These are phyloP conservation scores for Xenus cinereus DNA, from an alignment of 2,113 vertebrate genomes.

Conservation along the genomic window DNA sequence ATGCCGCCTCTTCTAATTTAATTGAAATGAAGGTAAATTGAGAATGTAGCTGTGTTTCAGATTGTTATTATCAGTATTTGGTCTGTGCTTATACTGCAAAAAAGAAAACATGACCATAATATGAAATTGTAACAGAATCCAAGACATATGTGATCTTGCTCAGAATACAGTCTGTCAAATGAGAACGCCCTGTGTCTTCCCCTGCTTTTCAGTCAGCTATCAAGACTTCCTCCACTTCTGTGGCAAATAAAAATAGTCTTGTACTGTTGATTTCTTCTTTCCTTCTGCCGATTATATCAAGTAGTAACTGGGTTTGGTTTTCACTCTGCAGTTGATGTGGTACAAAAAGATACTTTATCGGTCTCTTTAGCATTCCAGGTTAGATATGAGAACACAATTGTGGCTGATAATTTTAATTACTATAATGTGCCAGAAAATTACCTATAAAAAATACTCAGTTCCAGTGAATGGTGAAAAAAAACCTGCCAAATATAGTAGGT, in stretches of 20 bases:
- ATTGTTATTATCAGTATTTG: not conserved
- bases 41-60: not conserved
- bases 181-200: not conserved
- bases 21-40: slow-evolving; percentile 76
- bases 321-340: not conserved
- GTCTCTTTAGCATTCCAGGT: not conserved
- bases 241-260: not conserved
- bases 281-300: not conserved
- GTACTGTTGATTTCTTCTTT: not conserved
- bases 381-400: rapidly evolving
- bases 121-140: not conserved
- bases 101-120: not conserved
- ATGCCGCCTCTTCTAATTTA: slow-evolving; percentile 69
- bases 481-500: not conserved
- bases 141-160: not conserved
- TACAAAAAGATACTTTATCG: not conserved
- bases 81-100: not conserved
- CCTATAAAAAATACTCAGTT: not conserved
- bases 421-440: not conserved
- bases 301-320: not conserved
- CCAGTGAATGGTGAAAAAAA: not conserved
- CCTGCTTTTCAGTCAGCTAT: not conserved
- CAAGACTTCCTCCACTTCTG: not conserved
- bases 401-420: not conserved
- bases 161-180: not conserved